phyloP scores from a whole-genome alignment of 1,140 invertebrate genomes.

The Parasteatoda tepidariorum region DNA sequence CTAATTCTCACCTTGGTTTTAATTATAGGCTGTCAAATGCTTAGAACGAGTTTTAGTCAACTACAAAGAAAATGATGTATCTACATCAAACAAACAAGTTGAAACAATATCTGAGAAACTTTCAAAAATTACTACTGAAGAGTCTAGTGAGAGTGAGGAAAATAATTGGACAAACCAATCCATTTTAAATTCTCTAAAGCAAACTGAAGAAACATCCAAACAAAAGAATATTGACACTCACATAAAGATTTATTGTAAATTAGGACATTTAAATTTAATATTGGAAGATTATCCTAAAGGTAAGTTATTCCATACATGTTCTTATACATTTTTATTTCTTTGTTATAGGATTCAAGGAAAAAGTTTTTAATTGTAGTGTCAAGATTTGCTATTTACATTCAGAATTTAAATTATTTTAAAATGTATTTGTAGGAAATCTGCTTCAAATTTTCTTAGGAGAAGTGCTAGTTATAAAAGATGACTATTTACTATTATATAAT shows the following conservation, averaged over 20 bases:
- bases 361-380: not conserved
- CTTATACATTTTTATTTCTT: not conserved
- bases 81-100: not conserved
- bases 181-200: not conserved
- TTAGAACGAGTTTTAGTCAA: conserved; percentile 85
- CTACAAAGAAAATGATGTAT: conserved; percentile 69
- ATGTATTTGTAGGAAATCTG: not conserved
- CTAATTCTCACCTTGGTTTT: no score
- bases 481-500: no score
- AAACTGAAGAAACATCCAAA: not conserved
- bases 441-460: no score
- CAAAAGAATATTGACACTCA: conserved; percentile 65
- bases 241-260: conserved; percentile 90
- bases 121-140: not conserved
- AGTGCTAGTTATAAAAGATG: no score
- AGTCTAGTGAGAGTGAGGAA: not conserved
- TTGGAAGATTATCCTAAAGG: conserved; percentile 92
- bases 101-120: conserved; percentile 2
- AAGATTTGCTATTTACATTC: no score
- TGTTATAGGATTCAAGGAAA: not conserved
- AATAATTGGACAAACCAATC: not conserved
- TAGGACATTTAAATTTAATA: conserved; percentile 92
- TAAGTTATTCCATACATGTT: conserved; percentile 67
- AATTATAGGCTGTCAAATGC: conserved; percentile 79
- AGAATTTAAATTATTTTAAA: not conserved